phyloP scores from a whole-genome alignment of 2,797 vertebrate species.

The Lepus townsendii region DNA sequence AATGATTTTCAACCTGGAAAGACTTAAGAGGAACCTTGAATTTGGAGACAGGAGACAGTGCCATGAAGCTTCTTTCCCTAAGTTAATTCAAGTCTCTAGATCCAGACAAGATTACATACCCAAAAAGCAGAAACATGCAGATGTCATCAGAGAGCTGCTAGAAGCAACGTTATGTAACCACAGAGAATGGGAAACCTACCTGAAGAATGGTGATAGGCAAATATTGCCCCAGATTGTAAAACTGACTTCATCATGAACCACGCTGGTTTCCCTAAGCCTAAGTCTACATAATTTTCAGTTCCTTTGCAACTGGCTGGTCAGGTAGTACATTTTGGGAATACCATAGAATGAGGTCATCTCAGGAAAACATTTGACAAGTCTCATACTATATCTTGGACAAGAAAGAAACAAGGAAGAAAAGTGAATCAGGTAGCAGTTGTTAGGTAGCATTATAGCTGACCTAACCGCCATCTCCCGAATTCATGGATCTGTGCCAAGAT shows the following conservation, averaged over 20 bases:
- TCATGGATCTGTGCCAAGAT: conserved; percentile 34
- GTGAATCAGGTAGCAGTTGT: conserved; percentile 13
- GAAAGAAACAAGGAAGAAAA: conserved; percentile 12
- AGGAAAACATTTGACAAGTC: conserved; percentile 55
- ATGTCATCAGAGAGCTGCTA: neutral
- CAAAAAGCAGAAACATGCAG: conserved; percentile 4
- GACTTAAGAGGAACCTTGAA: conserved; percentile 18
- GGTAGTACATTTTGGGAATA: conserved; percentile 36
- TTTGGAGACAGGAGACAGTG: neutral
- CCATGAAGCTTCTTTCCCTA: neutral
- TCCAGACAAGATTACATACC: conserved; percentile 37
- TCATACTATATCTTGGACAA: conserved; percentile 19
- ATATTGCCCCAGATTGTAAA: neutral
- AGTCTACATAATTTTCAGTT: conserved; percentile 29
- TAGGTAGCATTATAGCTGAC: neutral
- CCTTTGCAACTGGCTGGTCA: conserved; percentile 8
- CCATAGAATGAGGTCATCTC: conserved; percentile 35
- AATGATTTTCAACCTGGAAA: conserved; percentile 1
- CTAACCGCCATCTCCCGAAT: conserved; percentile 3
- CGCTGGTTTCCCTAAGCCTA: neutral
- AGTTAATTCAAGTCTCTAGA: conserved; percentile 8
- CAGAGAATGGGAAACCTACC: neutral
- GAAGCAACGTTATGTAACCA: conserved; percentile 1
- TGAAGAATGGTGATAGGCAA: neutral
- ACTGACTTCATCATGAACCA: neutral